phyloP scores from a whole-genome alignment of 1,140 invertebrate genomes.

The Drosophila busckii region DNA sequence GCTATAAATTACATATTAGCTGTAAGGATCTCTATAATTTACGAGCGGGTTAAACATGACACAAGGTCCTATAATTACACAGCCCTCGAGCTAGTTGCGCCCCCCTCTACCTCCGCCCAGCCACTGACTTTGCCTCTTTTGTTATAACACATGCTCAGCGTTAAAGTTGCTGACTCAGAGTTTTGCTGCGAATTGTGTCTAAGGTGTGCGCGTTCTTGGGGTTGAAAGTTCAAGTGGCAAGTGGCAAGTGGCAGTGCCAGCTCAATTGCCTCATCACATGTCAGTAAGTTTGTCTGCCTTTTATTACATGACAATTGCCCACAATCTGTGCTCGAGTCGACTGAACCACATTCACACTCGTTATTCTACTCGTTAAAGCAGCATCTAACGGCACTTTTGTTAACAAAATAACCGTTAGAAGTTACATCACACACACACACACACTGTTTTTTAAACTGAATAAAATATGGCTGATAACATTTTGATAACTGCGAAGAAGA shows the following conservation, averaged over 20 bases:
- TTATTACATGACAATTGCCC: constrained; percentile 73
- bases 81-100: constrained; percentile 3
- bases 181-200: constrained; percentile 11
- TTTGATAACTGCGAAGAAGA: no score
- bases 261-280: constrained; percentile 12
- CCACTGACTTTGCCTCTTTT: no score
- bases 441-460: no score
- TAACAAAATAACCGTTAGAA: constrained; percentile 52
- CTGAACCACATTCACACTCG: constrained; percentile 38
- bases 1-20: constrained; percentile 75
- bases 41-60: constrained; percentile 60
- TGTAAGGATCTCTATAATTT: constrained; percentile 72
- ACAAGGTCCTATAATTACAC: constrained; percentile 45
- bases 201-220: constrained; percentile 20
- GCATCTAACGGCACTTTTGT: constrained; percentile 58
- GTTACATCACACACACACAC: constrained; percentile 8
- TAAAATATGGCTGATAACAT: no score
- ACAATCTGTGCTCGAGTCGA: constrained; percentile 67
- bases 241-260: constrained; percentile 16
- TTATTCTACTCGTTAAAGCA: constrained; percentile 34
- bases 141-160: no score
- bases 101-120: background rate
- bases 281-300: constrained; percentile 18
- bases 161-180: constrained; percentile 51
- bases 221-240: constrained; percentile 39